Conservation (phyloP, 2,113 vertebrate genomes). For the Eublepharis macularius region DNA sequence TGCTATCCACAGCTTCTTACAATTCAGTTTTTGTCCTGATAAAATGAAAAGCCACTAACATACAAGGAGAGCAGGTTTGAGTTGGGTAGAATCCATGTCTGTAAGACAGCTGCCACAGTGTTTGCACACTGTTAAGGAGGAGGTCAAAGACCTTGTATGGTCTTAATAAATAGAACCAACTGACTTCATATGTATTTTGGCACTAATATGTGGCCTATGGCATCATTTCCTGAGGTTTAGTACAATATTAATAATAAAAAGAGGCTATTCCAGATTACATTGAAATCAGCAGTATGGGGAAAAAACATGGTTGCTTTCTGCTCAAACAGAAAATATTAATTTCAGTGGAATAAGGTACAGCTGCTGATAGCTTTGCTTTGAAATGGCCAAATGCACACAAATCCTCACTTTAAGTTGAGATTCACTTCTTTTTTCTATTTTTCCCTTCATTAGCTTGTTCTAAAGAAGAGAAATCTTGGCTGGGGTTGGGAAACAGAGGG, state of each 20-base stretch:
- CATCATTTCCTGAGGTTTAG: conserved; percentile 80
- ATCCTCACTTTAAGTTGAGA: conserved; percentile 42
- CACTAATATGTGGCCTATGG: conserved; percentile 76
- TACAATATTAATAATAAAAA: conserved; percentile 72
- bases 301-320: conserved; percentile 59
- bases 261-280: conserved; percentile 66
- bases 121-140: conserved; percentile 57
- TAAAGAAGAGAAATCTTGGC: conserved; percentile 50
- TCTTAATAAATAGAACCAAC: conserved; percentile 77
- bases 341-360: conserved; percentile 30
- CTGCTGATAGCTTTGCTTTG: conserved; percentile 48
- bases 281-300: conserved; percentile 49
- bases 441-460: conserved; percentile 44
- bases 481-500: not conserved
- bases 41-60: conserved; percentile 70
- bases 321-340: conserved; percentile 45
- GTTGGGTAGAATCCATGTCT: conserved; percentile 58
- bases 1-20: not conserved
- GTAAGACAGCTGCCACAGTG: conserved; percentile 66
- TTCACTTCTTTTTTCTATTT: conserved; percentile 47
- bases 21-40: conserved; percentile 28
- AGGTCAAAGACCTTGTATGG: conserved; percentile 72
- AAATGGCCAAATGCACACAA: conserved; percentile 48
- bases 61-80: conserved; percentile 61
- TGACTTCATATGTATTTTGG: conserved; percentile 76